Evolutionary conservation across 1,140 invertebrate species (phyloP).

Genomic region (Acromyrmex echinatior): DNA sequence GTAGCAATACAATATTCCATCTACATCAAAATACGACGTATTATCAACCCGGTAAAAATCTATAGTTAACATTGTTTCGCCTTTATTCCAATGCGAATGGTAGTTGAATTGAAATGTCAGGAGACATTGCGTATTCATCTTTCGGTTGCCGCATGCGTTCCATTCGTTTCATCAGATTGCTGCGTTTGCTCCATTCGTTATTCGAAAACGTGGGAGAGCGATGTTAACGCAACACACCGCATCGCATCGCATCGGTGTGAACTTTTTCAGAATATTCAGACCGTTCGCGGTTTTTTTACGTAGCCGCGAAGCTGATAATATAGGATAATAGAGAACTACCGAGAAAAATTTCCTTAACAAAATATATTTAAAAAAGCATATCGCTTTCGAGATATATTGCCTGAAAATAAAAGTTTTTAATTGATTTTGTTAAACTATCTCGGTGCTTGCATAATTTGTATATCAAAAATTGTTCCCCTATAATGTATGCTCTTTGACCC

Average conservation of each 20-base stretch:
- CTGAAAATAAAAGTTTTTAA: constrained; percentile 75
- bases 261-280: constrained; percentile 15
- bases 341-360: constrained; percentile 66
- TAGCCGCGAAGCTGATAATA: constrained; percentile 28
- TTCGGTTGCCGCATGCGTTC: constrained; percentile 27
- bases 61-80: constrained; percentile 8
- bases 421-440: constrained; percentile 75
- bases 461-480: constrained; percentile 51
- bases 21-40: neutral
- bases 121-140: constrained; percentile 61
- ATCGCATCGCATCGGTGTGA: neutral
- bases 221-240: constrained; percentile 29
- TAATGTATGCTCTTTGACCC: constrained; percentile 39
- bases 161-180: constrained; percentile 60
- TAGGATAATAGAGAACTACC: constrained; percentile 16
- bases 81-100: constrained; percentile 23
- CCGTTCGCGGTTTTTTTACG: neutral
- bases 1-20: neutral
- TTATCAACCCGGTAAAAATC: constrained; percentile 29
- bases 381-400: neutral
- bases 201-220: constrained; percentile 40
- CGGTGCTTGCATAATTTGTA: constrained; percentile 25
- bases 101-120: constrained; percentile 50
- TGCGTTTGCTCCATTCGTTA: constrained; percentile 60
- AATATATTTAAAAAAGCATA: constrained; percentile 19